These are phyloP conservation scores for Lasioglossum morio DNA, from an alignment of 2,888 invertebrate genomes.

Conservation along the genomic window DNA sequence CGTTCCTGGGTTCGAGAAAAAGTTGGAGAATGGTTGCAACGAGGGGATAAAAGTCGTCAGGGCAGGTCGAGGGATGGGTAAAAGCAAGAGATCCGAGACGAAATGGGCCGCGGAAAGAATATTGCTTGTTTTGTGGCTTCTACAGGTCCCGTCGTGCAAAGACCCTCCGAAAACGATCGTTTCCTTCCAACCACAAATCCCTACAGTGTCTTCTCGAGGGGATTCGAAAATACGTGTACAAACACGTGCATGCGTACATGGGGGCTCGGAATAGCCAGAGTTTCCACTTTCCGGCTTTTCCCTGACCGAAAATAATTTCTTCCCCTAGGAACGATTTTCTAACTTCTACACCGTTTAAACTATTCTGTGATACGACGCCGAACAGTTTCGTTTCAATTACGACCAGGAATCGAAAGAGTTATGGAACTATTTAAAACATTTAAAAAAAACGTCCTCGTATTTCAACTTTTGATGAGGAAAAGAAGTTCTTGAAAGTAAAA, in stretches of 20 bases:
- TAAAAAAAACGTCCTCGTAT: not conserved
- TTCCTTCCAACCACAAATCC: conserved; percentile 59
- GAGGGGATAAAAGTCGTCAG: conserved; percentile 25
- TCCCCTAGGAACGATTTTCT: conserved; percentile 18
- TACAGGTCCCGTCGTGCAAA: conserved; percentile 37
- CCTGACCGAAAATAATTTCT: conserved; percentile 59
- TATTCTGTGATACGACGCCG: conserved; percentile 1
- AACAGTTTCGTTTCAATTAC: conserved; percentile 20
- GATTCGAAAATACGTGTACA: conserved; percentile 34
- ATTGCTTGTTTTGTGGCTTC: conserved; percentile 55
- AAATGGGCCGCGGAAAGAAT: conserved; percentile 61
- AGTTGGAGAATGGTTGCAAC: conserved; percentile 36
- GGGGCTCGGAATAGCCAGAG: conserved; percentile 19
- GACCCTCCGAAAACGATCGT: conserved; percentile 40
- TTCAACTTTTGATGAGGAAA: not conserved
- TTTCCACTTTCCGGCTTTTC: conserved; percentile 47
- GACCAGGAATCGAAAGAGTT: not conserved
- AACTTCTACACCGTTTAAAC: not conserved
- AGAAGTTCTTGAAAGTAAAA: not conserved
- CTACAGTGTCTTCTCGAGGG: conserved; percentile 32
- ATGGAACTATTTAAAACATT: not conserved
- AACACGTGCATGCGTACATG: conserved; percentile 22
- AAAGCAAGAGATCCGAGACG: conserved; percentile 41
- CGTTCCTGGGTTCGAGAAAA: conserved; percentile 44
- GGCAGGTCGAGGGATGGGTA: not conserved